These are phyloP conservation scores for Pelosia muscerda DNA, from an alignment of 2,888 invertebrate species.

Conservation along the genomic window DNA sequence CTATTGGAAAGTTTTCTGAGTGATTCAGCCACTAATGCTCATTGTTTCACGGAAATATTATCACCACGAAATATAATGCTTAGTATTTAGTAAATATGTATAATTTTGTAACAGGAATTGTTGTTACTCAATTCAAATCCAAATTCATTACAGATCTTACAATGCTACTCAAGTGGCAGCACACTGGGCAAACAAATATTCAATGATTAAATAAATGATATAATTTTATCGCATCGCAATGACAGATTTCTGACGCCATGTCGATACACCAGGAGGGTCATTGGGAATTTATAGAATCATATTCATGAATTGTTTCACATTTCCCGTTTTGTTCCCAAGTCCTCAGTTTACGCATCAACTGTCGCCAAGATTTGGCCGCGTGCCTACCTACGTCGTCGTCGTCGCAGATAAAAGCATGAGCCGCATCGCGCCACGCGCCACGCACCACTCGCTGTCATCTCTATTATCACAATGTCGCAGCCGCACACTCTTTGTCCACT, in stretches of 20 bases:
- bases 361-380: constrained; percentile 43
- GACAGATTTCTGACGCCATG: no score
- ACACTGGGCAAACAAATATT: no score
- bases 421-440: constrained; percentile 23
- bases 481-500: background rate
- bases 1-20: constrained; percentile 12
- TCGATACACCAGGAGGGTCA: no score
- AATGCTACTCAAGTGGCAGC: no score
- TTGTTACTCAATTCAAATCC: no score
- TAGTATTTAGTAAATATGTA: background rate
- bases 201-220: no score
- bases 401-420: constrained; percentile 47
- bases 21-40: background rate
- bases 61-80: background rate
- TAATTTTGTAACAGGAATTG: background rate
- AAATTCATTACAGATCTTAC: no score
- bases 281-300: no score
- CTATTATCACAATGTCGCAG: constrained; percentile 32
- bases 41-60: background rate
- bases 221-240: no score
- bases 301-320: background rate
- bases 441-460: constrained; percentile 20
- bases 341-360: constrained; percentile 21
- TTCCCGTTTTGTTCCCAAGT: constrained; percentile 27
- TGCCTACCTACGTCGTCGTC: constrained; percentile 44